Evolutionary conservation across 2,113 vertebrate genomes (phyloP).

Genomic region (Hemicordylus capensis): DNA sequence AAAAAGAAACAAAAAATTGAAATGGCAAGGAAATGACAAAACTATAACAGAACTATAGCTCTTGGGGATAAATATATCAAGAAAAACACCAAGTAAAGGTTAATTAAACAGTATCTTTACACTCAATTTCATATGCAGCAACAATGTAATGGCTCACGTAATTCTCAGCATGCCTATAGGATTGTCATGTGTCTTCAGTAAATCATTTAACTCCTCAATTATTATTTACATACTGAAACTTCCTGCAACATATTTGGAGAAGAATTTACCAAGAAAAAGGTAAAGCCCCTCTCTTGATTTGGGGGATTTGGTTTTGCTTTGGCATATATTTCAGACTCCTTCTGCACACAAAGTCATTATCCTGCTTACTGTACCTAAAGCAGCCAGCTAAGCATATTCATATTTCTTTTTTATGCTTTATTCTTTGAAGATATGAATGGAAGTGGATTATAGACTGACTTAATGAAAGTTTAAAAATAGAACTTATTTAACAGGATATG

Average conservation of each 20-base stretch:
- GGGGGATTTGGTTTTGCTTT: background rate
- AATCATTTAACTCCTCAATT: background rate
- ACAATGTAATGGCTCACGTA: background rate
- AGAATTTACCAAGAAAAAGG: background rate
- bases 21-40: background rate
- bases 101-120: slow-evolving; percentile 1
- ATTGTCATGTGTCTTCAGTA: background rate
- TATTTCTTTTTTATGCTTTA: background rate
- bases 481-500: slow-evolving; percentile 3
- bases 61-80: background rate
- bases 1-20: background rate
- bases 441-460: slow-evolving; percentile 2
- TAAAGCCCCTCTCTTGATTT: fast-evolving
- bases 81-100: slow-evolving; percentile 1
- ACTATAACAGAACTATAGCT: background rate
- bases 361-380: background rate
- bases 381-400: background rate
- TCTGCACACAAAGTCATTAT: background rate
- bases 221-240: background rate
- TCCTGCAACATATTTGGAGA: background rate
- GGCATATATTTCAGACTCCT: slow-evolving; percentile 5
- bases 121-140: background rate
- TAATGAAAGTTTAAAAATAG: slow-evolving; percentile 33
- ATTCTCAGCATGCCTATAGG: background rate
- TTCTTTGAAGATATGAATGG: background rate